phyloP scores from a whole-genome alignment of 2,113 vertebrate species.

The Pycnonotus jocosus region DNA sequence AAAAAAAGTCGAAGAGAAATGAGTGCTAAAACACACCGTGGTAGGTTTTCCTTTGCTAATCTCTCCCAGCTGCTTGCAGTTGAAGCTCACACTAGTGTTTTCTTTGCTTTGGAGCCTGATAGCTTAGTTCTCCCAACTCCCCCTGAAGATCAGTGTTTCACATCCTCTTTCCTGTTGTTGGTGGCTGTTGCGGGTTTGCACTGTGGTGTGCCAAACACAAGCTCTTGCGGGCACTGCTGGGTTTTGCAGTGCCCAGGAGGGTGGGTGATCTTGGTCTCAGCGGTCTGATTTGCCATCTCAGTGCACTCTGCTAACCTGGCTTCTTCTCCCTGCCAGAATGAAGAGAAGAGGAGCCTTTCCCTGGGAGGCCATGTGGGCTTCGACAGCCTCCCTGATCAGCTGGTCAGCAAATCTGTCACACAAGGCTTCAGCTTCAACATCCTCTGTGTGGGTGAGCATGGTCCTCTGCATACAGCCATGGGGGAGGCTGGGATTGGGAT shows the following conservation, averaged over 20 bases:
- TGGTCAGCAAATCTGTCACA: conserved; percentile 97
- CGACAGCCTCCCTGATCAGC: conserved; percentile 94
- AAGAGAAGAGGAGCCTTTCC: conserved; percentile 86
- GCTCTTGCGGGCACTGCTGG: background rate
- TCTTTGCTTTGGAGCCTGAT: background rate
- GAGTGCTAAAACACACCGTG: background rate
- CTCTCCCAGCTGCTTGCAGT: background rate
- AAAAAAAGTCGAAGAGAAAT: background rate
- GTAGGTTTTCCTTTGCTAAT: background rate
- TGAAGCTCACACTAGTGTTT: background rate
- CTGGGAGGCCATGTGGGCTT: conserved; percentile 96
- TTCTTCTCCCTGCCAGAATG: conserved; percentile 73
- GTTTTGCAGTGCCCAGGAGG: background rate
- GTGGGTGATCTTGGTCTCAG: background rate
- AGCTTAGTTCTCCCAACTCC: background rate
- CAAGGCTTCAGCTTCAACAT: conserved; percentile 99
- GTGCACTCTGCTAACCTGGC: background rate
- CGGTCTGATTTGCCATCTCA: background rate
- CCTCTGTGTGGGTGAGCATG: conserved; percentile 92
- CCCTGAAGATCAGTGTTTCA: background rate
- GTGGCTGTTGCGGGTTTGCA: background rate
- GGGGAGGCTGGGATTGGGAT: background rate
- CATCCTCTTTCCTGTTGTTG: background rate
- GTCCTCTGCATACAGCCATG: background rate
- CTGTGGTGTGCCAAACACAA: background rate